These are phyloP conservation scores for Cardiocondyla obscurior DNA, from an alignment of 1,140 invertebrate species.

Conservation along the genomic window DNA sequence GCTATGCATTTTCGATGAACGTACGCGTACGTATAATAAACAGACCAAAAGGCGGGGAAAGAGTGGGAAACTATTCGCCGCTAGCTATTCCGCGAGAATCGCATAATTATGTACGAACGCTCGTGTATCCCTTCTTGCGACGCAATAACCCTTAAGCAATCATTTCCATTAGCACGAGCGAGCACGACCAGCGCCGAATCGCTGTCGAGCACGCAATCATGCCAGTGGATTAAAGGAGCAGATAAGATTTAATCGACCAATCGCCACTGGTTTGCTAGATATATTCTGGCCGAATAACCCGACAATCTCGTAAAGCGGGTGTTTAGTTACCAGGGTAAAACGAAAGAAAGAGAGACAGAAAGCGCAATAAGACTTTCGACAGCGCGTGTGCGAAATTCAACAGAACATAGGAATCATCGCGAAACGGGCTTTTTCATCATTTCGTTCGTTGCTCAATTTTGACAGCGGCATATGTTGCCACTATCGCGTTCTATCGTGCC, in stretches of 20 bases:
- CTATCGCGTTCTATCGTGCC: neutral
- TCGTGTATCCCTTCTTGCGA: conserved; percentile 31
- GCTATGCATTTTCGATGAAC: neutral
- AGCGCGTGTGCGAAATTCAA: conserved; percentile 9
- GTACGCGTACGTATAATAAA: neutral
- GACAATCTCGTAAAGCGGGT: neutral
- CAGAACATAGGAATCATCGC: conserved; percentile 25
- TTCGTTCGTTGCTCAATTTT: conserved; percentile 31
- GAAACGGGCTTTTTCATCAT: conserved; percentile 3
- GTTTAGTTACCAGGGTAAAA: neutral
- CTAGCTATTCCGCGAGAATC: conserved; percentile 7
- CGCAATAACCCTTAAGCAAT: conserved; percentile 53
- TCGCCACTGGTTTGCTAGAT: neutral
- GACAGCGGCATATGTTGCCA: neutral
- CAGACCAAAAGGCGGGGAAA: neutral
- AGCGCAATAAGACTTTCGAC: conserved; percentile 14
- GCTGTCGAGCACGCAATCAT: conserved; percentile 27
- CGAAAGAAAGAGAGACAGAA: neutral
- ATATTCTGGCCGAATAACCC: neutral
- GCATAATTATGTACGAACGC: conserved; percentile 36
- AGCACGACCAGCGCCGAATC: neutral
- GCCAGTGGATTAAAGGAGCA: conserved; percentile 24
- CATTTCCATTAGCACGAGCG: conserved; percentile 24
- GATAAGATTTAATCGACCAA: conserved; percentile 50
- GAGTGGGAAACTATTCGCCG: neutral